Evolutionary conservation across 2,888 invertebrate species (phyloP).

Genomic region (Drosophila mimetica): DNA sequence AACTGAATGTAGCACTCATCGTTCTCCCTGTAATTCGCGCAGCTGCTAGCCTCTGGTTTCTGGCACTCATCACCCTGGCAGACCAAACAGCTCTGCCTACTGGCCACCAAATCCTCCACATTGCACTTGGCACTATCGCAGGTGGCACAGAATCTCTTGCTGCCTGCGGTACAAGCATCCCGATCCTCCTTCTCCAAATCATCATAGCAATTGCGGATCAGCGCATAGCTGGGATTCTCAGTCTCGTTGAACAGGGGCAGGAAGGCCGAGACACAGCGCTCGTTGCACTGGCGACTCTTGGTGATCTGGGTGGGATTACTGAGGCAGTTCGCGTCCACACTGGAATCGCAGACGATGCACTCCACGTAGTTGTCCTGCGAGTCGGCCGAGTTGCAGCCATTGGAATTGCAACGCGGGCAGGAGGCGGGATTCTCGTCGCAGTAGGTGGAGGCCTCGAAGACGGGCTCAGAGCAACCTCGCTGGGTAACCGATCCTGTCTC

Average conservation of each 20-base stretch:
- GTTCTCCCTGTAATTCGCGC: conserved; percentile 67
- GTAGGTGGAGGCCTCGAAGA: conserved; percentile 42
- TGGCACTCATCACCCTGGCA: conserved; percentile 75
- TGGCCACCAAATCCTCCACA: conserved; percentile 55
- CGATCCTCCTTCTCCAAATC: conserved; percentile 79
- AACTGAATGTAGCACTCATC: conserved; percentile 79
- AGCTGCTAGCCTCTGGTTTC: conserved; percentile 47
- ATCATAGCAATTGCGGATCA: conserved; percentile 78
- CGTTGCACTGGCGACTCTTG: conserved; percentile 69
- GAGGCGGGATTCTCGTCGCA: conserved; percentile 65
- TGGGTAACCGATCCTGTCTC: conserved; percentile 59
- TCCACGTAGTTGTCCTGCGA: conserved; percentile 68
- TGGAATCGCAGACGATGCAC: conserved; percentile 77
- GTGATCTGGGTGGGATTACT: conserved; percentile 37
- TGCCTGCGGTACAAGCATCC: conserved; percentile 58
- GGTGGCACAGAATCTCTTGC: conserved; percentile 61
- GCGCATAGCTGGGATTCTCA: conserved; percentile 72
- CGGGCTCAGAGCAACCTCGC: conserved; percentile 74
- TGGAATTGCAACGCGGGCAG: conserved; percentile 81
- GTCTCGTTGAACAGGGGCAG: conserved; percentile 64
- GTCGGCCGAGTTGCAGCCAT: conserved; percentile 78
- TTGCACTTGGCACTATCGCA: conserved; percentile 74
- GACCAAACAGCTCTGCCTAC: conserved; percentile 66
- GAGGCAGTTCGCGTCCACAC: conserved; percentile 63
- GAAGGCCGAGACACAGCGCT: conserved; percentile 78